Percentiles rank a stretch among this genome's conserved stretches.
Conservation (phyloP, 2,888 invertebrate genomes). For the Hyposoter didymator region DNA sequence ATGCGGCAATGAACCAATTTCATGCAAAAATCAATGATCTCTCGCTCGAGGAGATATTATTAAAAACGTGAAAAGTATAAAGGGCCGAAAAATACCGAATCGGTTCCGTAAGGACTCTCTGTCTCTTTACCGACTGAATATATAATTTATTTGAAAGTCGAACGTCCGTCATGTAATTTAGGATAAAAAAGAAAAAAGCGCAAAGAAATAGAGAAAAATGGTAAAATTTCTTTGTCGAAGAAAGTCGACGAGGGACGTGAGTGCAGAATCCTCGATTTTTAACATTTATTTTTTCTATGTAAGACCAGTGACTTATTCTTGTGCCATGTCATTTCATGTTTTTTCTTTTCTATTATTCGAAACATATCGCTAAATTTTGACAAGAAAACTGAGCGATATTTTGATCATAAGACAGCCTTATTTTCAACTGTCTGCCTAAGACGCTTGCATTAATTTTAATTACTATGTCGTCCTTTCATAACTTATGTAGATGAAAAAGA, state of each 20-base stretch:
- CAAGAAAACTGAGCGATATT: background rate
- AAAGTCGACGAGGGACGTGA: slow-evolving; percentile 11
- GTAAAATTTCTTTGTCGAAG: slow-evolving; percentile 36
- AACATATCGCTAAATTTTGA: background rate
- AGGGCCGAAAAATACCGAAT: slow-evolving; percentile 4
- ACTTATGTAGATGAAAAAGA: slow-evolving; percentile 18
- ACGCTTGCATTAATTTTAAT: slow-evolving; percentile 59
- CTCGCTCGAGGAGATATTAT: slow-evolving; percentile 77
- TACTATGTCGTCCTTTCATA: slow-evolving; percentile 20
- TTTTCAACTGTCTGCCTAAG: slow-evolving; percentile 37
- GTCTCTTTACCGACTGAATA: slow-evolving; percentile 71
- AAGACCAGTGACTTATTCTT: slow-evolving; percentile 53
- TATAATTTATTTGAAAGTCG: slow-evolving; percentile 61
- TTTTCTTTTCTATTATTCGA: slow-evolving; percentile 20
- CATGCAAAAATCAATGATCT: slow-evolving; percentile 75
- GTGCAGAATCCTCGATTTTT: slow-evolving; percentile 5
- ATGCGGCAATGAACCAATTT: slow-evolving; percentile 71
- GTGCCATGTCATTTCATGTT: slow-evolving; percentile 61
- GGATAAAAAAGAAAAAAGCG: background rate
- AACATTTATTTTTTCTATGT: slow-evolving; percentile 26
- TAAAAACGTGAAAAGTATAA: slow-evolving; percentile 74
- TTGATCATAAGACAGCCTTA: slow-evolving; percentile 4
- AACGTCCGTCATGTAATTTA: slow-evolving; percentile 24
- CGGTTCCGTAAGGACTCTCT: slow-evolving; percentile 39
- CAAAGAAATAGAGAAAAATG: background rate